Base-by-base conservation (phyloP, 2,797 vertebrate species). In the Malurus splendens region DNA sequence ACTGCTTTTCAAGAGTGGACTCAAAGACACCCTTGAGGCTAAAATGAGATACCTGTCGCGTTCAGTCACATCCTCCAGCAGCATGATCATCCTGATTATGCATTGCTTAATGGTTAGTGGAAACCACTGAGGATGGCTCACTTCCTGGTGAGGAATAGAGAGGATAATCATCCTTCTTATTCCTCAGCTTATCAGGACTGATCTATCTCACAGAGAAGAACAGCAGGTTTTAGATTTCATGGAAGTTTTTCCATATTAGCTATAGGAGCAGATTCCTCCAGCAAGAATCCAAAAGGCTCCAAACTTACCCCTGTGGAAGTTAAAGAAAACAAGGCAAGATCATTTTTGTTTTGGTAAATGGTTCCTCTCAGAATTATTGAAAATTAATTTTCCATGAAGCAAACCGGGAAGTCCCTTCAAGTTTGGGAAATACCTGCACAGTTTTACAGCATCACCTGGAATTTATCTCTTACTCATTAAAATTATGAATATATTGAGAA, bases 301-400 rank as follows among this genome's bases (percentile, higher is more conserved):
- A 76, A 64, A 64, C 1, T 3, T 44, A 12, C 1, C 4, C 56
- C 12, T 44, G 8, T 39, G 47, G 57, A 87, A 86, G 76, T 66
- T 38, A 66, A 73, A 76, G 20, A 47, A 79, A 75, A 25, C 1
- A 78, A 48, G 76, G 4, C 4, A 74, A 59, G 45, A 39, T 64
- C 6, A 14, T 23, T 19, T 23, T 61, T 87, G 11, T 64, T 61
- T 47, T 15, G 8, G 12, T 44, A 55, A 60, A 51, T 20, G 2
- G 3, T 56, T 8, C 4, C 67, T 60, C 18, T 47, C 15, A 9
- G 6, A 77, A 44, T 12, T 36, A 36, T 10, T 65, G 28, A 47
- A 66, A 87, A 86, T 45, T 89, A 44, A 72, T 67, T 90, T 87
- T 68, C 23, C 7, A 59, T 41, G 32, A 70, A 51, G 24, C 6